Evolutionary conservation across 2,888 invertebrate genomes (phyloP).

Genomic region (Halictus quadricinctus): DNA sequence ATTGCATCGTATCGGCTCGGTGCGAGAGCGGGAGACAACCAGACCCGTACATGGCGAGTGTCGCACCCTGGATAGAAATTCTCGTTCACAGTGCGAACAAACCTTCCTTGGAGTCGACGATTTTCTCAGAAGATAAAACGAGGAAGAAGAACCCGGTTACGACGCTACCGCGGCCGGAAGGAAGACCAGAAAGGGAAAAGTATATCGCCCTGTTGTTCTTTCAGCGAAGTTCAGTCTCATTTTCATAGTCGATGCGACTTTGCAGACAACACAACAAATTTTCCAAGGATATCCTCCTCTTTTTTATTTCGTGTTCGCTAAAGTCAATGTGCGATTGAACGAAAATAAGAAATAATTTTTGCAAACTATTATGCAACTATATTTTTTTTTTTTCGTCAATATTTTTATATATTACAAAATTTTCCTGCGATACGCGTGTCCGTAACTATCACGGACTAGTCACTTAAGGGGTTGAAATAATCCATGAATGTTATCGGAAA

Average conservation of each 20-base stretch:
- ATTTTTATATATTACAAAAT: too few relatives aligned
- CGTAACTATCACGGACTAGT: too few relatives aligned
- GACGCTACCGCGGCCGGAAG: background rate
- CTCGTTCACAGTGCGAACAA: slow-evolving; percentile 17
- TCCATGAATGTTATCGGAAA: too few relatives aligned
- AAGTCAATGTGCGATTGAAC: background rate
- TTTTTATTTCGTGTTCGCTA: background rate
- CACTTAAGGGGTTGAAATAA: too few relatives aligned
- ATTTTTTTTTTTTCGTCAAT: too few relatives aligned
- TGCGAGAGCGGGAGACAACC: slow-evolving; percentile 25
- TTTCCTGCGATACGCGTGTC: too few relatives aligned
- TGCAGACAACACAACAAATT: background rate
- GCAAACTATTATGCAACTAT: too few relatives aligned
- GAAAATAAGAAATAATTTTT: too few relatives aligned
- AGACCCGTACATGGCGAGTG: slow-evolving; percentile 36
- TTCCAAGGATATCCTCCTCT: background rate
- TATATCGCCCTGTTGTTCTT: background rate
- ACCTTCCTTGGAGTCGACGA: slow-evolving; percentile 31
- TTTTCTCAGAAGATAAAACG: slow-evolving; percentile 27
- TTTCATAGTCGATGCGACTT: background rate
- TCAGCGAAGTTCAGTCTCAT: background rate
- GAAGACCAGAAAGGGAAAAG: slow-evolving; percentile 4
- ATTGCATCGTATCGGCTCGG: slow-evolving; percentile 42
- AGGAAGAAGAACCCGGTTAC: slow-evolving; percentile 17
- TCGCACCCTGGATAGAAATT: slow-evolving; percentile 37